Evolutionary conservation across 92 coral and sea anemone genomes (phyloP).

Genomic region (Phenganax marumi): DNA sequence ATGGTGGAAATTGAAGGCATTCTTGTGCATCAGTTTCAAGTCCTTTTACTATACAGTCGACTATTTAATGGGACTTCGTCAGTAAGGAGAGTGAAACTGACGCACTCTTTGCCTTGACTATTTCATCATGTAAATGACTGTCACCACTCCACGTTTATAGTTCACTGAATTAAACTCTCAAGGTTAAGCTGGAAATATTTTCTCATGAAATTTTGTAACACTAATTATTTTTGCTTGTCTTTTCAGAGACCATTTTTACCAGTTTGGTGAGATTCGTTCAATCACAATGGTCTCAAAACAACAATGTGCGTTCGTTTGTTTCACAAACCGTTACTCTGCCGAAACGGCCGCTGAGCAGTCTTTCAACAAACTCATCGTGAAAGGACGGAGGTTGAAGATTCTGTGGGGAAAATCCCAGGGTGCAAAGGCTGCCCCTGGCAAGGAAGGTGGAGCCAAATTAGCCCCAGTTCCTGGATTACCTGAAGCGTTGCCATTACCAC

Average conservation of each 20-base stretch:
- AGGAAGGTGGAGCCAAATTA: conserved; percentile 72
- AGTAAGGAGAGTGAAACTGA: too few species aligned
- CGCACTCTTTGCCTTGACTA: too few species aligned
- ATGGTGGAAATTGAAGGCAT: too few species aligned
- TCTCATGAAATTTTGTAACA: neutral
- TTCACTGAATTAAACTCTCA: too few species aligned
- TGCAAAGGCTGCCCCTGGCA: conserved; percentile 70
- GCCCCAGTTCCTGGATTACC: conserved; percentile 98
- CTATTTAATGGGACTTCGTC: too few species aligned
- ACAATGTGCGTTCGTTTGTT: conserved; percentile 98
- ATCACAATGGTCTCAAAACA: conserved; percentile 98
- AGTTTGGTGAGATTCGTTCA: conserved; percentile 98
- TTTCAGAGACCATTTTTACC: conserved; percentile 91
- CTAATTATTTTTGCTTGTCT: neutral
- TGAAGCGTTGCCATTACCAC: conserved; percentile 93
- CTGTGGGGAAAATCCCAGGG: conserved; percentile 99
- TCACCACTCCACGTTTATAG: too few species aligned
- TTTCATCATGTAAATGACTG: too few species aligned
- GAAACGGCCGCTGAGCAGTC: conserved; percentile 96
- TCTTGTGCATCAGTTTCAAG: too few species aligned
- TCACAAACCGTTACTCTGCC: conserved; percentile 80
- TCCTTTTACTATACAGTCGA: too few species aligned
- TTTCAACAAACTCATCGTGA: conserved; percentile 87
- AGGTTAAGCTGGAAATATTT: too few species aligned
- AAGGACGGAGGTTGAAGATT: conserved; percentile 89